Percentiles rank a stretch among this genome's conserved stretches.
These are phyloP conservation scores for Spheniscus humboldti DNA, from an alignment of 2,797 vertebrate species.

Conservation along the genomic window DNA sequence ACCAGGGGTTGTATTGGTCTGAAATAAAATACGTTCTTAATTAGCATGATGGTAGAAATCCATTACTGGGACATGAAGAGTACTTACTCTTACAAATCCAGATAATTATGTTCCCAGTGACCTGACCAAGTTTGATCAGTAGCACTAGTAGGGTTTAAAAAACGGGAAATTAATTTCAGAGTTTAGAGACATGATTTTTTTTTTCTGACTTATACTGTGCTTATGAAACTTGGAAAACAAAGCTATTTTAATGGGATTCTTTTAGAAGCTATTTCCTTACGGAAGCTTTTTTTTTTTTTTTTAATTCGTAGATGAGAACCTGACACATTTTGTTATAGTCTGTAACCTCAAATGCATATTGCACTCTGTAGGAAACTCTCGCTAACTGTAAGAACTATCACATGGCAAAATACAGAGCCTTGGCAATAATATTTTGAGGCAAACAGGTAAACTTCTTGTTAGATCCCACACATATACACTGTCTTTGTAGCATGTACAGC, in stretches of 20 bases:
- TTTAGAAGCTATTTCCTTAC: background rate
- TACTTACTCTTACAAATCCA: background rate
- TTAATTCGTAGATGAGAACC: background rate
- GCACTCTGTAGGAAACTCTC: background rate
- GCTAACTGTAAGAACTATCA: background rate
- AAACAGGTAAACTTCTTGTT: rapidly evolving
- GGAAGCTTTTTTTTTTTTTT: background rate
- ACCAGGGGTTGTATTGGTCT: background rate
- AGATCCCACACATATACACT: rapidly evolving
- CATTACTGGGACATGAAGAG: background rate
- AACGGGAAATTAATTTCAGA: background rate
- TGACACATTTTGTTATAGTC: background rate
- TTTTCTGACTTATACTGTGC: background rate
- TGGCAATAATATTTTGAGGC: background rate
- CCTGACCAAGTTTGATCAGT: background rate
- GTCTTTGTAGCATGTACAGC: background rate
- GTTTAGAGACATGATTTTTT: background rate
- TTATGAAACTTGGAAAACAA: background rate
- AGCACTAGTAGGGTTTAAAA: background rate
- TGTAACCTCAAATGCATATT: background rate
- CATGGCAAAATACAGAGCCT: rapidly evolving
- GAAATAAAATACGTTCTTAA: background rate
- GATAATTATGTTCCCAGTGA: background rate
- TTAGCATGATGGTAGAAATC: background rate
- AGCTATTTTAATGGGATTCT: background rate